Evolutionary conservation across 2,888 invertebrate genomes (phyloP).

Genomic region (Rugalucina vietnamica): DNA sequence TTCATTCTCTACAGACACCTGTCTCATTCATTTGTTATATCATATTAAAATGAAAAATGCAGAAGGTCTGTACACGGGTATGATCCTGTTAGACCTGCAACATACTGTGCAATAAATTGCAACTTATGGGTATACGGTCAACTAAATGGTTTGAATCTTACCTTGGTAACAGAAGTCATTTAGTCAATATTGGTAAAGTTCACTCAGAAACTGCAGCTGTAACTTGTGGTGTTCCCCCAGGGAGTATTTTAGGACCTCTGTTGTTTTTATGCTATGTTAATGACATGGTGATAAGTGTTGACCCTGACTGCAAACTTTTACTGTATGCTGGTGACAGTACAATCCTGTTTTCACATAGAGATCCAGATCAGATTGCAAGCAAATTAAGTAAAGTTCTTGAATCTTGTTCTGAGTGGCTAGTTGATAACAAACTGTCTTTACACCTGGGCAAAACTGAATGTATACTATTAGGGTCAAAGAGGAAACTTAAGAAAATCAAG

Average conservation of each 20-base stretch:
- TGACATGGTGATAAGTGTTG: neutral
- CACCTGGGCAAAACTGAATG: neutral
- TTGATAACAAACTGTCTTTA: neutral
- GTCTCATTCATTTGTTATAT: neutral
- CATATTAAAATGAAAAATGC: slow-evolving; percentile 11
- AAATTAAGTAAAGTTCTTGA: neutral
- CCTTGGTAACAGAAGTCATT: too few species aligned
- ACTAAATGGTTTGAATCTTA: neutral
- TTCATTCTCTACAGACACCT: slow-evolving; percentile 8
- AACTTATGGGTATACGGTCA: neutral
- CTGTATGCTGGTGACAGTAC: neutral
- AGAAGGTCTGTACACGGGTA: slow-evolving; percentile 30
- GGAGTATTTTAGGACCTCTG: neutral
- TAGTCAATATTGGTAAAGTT: neutral
- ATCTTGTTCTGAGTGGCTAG: neutral
- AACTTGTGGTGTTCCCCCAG: neutral
- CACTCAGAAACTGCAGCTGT: neutral
- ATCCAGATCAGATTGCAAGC: neutral
- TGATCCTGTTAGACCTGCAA: neutral
- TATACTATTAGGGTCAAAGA: neutral
- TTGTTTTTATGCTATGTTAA: neutral
- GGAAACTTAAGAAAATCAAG: neutral
- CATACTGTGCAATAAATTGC: neutral
- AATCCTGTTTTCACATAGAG: neutral
- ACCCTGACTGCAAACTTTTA: neutral